Conservation (phyloP, 2,888 invertebrate species). For the Coenonympha arcania region DNA sequence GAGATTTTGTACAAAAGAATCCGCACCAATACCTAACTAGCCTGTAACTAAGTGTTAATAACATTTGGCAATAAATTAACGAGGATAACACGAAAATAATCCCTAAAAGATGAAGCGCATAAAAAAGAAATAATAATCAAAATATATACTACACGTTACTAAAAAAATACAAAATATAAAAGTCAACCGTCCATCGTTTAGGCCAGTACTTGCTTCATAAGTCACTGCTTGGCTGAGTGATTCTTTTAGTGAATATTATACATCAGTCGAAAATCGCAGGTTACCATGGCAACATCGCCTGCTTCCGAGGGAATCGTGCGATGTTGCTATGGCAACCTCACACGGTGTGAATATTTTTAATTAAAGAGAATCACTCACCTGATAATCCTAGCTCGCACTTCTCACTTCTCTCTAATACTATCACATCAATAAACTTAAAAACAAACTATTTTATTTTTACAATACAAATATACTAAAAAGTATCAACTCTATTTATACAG, state of each 20-base stretch:
- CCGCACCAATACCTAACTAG: slow-evolving; percentile 44
- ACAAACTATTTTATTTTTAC: slow-evolving; percentile 35
- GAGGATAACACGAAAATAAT: slow-evolving; percentile 67
- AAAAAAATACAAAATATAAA: slow-evolving; percentile 58
- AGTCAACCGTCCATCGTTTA: slow-evolving; percentile 46
- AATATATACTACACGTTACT: slow-evolving; percentile 38
- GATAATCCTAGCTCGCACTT: slow-evolving; percentile 18
- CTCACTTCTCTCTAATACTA: slow-evolving; percentile 35
- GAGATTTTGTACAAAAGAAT: too few species aligned
- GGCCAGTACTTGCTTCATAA: slow-evolving; percentile 36
- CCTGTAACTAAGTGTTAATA: slow-evolving; percentile 61
- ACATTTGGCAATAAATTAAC: slow-evolving; percentile 74
- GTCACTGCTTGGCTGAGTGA: too few species aligned
- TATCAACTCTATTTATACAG: slow-evolving; percentile 52
- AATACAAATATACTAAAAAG: slow-evolving; percentile 45
- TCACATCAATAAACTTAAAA: slow-evolving; percentile 49
- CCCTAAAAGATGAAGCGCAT: slow-evolving; percentile 56
- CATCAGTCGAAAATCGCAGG: too few species aligned
- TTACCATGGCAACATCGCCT: too few species aligned
- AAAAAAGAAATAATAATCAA: slow-evolving; percentile 47
- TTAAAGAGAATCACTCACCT: too few species aligned
- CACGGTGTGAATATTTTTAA: too few species aligned
- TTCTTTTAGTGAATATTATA: too few species aligned
- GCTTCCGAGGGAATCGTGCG: too few species aligned
- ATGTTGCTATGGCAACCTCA: too few species aligned